Evolutionary conservation across 2,797 vertebrate species (phyloP).

Genomic region (Nyctibius grandis): DNA sequence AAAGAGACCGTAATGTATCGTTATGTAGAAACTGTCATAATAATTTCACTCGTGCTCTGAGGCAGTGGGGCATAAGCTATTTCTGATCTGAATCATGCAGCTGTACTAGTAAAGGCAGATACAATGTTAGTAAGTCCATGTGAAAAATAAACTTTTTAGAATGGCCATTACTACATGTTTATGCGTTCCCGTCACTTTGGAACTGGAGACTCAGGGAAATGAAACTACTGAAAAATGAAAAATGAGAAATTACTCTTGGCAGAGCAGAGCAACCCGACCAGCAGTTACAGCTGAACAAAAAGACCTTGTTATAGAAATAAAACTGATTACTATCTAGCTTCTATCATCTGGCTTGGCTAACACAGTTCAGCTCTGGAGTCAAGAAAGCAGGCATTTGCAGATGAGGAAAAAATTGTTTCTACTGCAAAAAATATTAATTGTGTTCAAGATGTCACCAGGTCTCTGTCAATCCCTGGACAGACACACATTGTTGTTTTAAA

Average conservation of each 20-base stretch:
- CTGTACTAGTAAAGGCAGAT: not conserved
- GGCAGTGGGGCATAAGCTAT: not conserved
- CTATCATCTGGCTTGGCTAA: not conserved
- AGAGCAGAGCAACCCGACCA: not conserved
- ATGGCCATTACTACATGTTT: not conserved
- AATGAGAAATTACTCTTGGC: not conserved
- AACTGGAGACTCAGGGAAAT: not conserved
- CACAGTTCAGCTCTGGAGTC: not conserved
- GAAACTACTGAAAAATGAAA: not conserved
- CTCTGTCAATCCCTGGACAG: not conserved
- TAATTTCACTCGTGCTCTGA: not conserved
- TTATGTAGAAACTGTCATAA: not conserved
- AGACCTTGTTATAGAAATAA: not conserved
- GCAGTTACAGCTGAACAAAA: not conserved
- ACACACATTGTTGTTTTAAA: not conserved
- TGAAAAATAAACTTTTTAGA: not conserved
- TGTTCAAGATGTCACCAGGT: not conserved
- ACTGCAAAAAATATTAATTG: not conserved
- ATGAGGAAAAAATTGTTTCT: not conserved
- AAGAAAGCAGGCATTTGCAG: not conserved
- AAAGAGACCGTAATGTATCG: fast-evolving
- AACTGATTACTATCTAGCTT: not conserved
- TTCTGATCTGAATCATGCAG: not conserved
- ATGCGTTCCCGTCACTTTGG: not conserved
- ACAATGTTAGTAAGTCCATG: not conserved